These are phyloP conservation scores for Cancer borealis DNA, from an alignment of 2,888 invertebrate species.

Conservation along the genomic window DNA sequence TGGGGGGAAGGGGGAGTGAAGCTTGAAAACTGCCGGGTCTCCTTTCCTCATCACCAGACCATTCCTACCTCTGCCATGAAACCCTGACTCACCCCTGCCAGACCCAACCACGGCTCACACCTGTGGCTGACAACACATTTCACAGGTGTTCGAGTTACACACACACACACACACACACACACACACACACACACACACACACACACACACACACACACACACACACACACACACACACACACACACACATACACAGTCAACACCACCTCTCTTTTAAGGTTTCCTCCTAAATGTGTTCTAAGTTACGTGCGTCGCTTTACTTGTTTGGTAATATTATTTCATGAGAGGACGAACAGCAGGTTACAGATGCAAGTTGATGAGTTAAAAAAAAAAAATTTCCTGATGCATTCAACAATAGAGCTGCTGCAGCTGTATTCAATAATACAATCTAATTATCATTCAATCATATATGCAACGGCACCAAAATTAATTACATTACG, in stretches of 20 bases:
- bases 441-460: background rate
- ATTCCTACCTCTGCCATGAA: too few relatives aligned
- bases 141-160: background rate
- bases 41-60: background rate
- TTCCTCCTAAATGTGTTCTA: background rate
- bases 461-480: background rate
- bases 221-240: background rate
- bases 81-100: background rate
- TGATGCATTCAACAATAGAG: background rate
- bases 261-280: background rate
- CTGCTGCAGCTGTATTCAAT: background rate
- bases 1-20: background rate
- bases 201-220: background rate
- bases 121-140: conserved; percentile 5
- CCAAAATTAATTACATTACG: background rate
- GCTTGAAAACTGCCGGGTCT: background rate
- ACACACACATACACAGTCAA: background rate
- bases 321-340: background rate
- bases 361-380: background rate
- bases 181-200: background rate
- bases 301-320: background rate
- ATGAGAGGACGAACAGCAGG: background rate
- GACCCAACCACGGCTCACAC: background rate
- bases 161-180: conserved; percentile 3
- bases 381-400: background rate